phyloP scores from a whole-genome alignment of 1,140 invertebrate species.

The Cydia amplana region DNA sequence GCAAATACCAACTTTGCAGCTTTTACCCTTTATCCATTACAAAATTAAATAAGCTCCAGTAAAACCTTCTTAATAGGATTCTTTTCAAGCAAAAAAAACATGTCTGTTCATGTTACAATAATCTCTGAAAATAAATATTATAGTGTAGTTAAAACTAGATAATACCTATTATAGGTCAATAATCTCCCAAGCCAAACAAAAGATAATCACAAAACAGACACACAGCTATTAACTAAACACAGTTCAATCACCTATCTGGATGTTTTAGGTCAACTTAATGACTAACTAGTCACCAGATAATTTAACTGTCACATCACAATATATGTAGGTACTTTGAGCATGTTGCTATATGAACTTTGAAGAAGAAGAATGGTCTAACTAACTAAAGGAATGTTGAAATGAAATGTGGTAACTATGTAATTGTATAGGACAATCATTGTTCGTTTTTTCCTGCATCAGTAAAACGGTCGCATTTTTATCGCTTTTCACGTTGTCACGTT shows the following conservation, averaged over 20 bases:
- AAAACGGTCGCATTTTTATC: too few relatives aligned
- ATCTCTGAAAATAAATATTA: too few relatives aligned
- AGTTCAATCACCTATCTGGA: background rate
- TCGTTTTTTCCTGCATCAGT: too few relatives aligned
- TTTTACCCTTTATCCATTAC: too few relatives aligned
- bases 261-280: background rate
- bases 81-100: too few relatives aligned
- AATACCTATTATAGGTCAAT: background rate
- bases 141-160: background rate
- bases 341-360: conserved; percentile 1
- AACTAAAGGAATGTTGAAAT: background rate
- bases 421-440: too few relatives aligned
- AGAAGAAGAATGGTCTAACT: background rate
- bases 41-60: too few relatives aligned
- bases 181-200: conserved; percentile 1
- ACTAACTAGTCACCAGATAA: background rate
- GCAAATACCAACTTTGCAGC: too few relatives aligned
- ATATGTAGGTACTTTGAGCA: background rate
- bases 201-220: background rate
- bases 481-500: too few relatives aligned
- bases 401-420: background rate
- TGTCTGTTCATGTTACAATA: too few relatives aligned
- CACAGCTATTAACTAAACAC: background rate
- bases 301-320: background rate
- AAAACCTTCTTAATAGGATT: too few relatives aligned